phyloP scores from a whole-genome alignment of 2,113 vertebrate species.

The Otolemur garnettii region DNA sequence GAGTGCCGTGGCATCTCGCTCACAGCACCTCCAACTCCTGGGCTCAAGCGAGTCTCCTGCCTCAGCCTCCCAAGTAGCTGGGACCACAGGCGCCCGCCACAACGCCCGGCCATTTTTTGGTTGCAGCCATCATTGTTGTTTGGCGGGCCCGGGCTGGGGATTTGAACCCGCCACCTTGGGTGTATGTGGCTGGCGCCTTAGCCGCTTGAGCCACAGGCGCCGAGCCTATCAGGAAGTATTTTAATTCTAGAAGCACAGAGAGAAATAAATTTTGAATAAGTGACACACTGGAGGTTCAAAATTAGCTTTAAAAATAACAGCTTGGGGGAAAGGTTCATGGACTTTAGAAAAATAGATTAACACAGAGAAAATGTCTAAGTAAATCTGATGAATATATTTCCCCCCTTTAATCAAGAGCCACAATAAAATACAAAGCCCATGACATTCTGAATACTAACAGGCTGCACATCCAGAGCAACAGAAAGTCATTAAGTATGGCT shows the following conservation, averaged over 20 bases:
- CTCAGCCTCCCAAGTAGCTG: too few species aligned
- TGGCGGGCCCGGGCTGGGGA: too few species aligned
- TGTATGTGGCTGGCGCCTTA: too few species aligned
- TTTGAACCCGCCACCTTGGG: too few species aligned
- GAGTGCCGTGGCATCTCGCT: too few species aligned
- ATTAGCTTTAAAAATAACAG: conserved; percentile 50
- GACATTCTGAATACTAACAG: conserved; percentile 37
- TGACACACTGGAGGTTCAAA: conserved; percentile 25
- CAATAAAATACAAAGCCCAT: conserved; percentile 27
- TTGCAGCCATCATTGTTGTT: too few species aligned
- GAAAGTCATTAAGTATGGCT: conserved; percentile 31
- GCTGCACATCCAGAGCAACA: conserved; percentile 14
- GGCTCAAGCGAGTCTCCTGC: too few species aligned
- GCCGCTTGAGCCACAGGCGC: too few species aligned
- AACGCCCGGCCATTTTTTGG: too few species aligned
- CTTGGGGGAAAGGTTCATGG: background rate
- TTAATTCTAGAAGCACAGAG: conserved; percentile 30
- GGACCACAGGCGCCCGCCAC: too few species aligned
- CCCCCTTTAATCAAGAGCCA: conserved; percentile 7
- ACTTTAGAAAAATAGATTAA: conserved; percentile 66
- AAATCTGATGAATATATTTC: conserved; percentile 43
- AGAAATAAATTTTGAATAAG: conserved; percentile 55
- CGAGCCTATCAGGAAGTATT: conserved; percentile 56
- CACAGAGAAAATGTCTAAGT: conserved; percentile 3
- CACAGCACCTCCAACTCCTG: too few species aligned